phyloP scores from a whole-genome alignment of 2,113 vertebrate genomes.

The Syrmaticus mikado region DNA sequence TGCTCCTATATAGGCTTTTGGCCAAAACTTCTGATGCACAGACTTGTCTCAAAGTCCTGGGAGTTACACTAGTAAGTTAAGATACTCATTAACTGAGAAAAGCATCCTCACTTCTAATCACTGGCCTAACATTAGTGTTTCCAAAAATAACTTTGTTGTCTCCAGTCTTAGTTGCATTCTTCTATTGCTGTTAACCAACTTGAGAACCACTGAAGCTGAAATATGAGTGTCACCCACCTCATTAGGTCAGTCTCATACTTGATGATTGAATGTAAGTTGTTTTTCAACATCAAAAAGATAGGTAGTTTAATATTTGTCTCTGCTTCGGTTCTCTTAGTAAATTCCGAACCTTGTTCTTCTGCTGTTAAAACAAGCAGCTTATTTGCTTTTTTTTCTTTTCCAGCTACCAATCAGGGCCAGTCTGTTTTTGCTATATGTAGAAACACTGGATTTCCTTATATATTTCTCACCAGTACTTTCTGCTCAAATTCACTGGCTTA shows the following conservation, averaged over 20 bases:
- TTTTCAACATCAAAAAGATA: neutral
- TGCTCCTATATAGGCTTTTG: neutral
- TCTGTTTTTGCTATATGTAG: neutral
- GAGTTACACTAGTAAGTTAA: neutral
- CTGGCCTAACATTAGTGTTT: neutral
- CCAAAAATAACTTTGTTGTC: slow-evolving; percentile 23
- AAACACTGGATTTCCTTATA: slow-evolving; percentile 10
- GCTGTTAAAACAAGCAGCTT: neutral
- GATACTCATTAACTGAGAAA: neutral
- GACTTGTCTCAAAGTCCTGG: neutral
- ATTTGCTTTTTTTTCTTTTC: neutral
- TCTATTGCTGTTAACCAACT: neutral
- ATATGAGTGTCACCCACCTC: slow-evolving; percentile 2
- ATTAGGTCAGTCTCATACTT: slow-evolving; percentile 16
- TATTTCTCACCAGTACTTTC: slow-evolving; percentile 36
- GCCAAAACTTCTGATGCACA: neutral
- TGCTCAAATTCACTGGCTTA: slow-evolving; percentile 25
- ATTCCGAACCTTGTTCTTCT: neutral
- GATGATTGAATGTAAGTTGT: neutral
- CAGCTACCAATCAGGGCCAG: neutral
- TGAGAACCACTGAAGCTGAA: slow-evolving; percentile 24
- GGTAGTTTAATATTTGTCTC: neutral
- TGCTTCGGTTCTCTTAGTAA: neutral
- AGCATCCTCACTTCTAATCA: slow-evolving; percentile 7
- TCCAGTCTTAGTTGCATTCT: neutral